Evolutionary conservation across 2,888 invertebrate genomes (phyloP), one percentile per base, ranked within the genome.

Genomic region (Erebia palarica): DNA sequence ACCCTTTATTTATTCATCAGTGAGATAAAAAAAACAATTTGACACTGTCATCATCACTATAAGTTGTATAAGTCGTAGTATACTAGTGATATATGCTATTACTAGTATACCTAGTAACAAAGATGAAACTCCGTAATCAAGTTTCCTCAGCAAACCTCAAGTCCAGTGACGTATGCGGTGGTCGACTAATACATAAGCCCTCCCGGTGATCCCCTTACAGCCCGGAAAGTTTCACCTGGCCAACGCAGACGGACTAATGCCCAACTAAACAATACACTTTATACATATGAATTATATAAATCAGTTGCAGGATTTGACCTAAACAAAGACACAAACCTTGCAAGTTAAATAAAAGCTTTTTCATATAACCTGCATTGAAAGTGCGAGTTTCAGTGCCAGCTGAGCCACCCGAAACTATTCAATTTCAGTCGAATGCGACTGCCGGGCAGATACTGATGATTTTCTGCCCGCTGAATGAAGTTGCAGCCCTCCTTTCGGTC

Each of bases 141-240:
- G 66, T 66, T 66, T 58, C 57, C 66, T 66, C 21, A 66, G 66
- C 57, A 66, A 65, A 66, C 66, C 44, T 58, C 58, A 66, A 57
- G 66, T 66, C 66, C 69, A 59, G 72, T 72, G 74, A 74, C 77
- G 77, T 72, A 75, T 72, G 74, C 72, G 77, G 77, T 71, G 66
- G 66, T 66, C 76, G 80, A 82, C 81, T 85, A 85, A 84, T 80
- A 79, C 82, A 82, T 83, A 81, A 82, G 80, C 79, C 79, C 78
- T 74, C 65, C 77, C 77, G 76, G 75, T 88, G 88, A 89, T 88
- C 85, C 85, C 78, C 77, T 55, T 81, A 80, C 74, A 74, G 80
- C 78, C 81, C 81, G 82, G 78, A 86, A 89, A 89, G 82, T 89
- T 89, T 86, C 85, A 84, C 88, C 86, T 87, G 87, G 78, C 85